A percentile compares a stretch with the other conserved stretches of the same genome.
phyloP scores from a whole-genome alignment of 2,888 invertebrate species.

The Diplazon laetatorius region DNA sequence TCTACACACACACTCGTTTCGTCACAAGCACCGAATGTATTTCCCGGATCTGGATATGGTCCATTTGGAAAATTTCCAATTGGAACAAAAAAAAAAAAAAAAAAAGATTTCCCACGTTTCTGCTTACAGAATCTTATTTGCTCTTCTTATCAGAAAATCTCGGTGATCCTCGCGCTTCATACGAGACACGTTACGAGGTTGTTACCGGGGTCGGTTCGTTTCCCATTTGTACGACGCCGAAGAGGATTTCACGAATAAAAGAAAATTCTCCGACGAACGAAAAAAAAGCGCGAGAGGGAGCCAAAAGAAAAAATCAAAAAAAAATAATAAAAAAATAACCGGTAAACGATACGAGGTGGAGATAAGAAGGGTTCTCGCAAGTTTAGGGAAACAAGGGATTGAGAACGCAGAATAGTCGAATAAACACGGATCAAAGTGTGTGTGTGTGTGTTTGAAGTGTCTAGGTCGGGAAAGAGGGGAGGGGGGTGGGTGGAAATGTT shows the following conservation, averaged over 20 bases:
- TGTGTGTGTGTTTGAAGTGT: no score
- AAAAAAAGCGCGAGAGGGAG: neutral
- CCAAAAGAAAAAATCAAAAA: neutral
- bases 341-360: constrained; percentile 13
- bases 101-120: constrained; percentile 39
- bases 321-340: constrained; percentile 14
- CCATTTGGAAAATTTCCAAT: constrained; percentile 52
- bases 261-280: neutral
- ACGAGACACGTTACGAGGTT: no score
- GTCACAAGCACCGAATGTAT: no score
- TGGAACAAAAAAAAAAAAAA: no score
- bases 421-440: constrained; percentile 33
- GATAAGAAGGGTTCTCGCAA: constrained; percentile 41
- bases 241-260: neutral
- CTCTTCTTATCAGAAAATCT: no score
- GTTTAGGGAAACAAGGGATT: constrained; percentile 38
- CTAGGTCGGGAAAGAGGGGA: no score
- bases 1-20: no score
- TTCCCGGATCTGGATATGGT: constrained; percentile 24
- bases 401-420: constrained; percentile 27
- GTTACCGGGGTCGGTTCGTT: constrained; percentile 13
- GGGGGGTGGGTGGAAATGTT: constrained; percentile 34
- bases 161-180: no score
- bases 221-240: constrained; percentile 26
- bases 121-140: no score